phyloP scores from a whole-genome alignment of 2,797 vertebrate species.

The Lepilemur septentrionalis region DNA sequence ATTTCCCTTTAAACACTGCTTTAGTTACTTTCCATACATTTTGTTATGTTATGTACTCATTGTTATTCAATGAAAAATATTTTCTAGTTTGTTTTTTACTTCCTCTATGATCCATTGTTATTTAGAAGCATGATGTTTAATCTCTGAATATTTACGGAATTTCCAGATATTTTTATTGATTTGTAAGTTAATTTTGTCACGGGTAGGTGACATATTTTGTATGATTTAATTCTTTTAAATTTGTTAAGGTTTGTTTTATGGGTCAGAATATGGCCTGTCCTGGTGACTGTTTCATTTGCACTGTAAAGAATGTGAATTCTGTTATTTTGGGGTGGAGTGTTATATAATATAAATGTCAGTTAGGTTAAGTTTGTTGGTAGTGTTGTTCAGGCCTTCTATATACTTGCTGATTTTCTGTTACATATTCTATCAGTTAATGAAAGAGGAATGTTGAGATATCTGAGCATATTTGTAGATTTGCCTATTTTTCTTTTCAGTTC shows the following conservation, averaged over 20 bases:
- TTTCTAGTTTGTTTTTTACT: background rate
- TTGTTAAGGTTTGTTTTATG: background rate
- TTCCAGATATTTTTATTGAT: background rate
- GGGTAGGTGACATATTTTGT: background rate
- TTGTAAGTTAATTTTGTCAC: background rate
- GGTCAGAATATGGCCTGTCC: background rate
- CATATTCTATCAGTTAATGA: background rate
- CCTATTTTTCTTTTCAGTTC: background rate
- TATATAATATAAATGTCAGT: background rate
- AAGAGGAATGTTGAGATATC: background rate
- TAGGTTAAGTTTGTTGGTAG: background rate
- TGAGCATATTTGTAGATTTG: background rate
- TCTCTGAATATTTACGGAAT: background rate
- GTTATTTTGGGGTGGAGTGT: background rate
- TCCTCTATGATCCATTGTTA: background rate
- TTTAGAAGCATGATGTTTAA: background rate
- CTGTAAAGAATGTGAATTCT: background rate
- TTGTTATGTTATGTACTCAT: background rate
- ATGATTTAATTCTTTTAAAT: background rate
- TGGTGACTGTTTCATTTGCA: background rate
- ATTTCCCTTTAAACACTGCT: background rate
- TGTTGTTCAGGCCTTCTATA: background rate
- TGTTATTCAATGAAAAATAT: background rate
- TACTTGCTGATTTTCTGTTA: background rate
- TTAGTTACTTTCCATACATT: background rate